Base-by-base conservation (phyloP, 2,888 invertebrate species). In the Uropetala carovei region DNA sequence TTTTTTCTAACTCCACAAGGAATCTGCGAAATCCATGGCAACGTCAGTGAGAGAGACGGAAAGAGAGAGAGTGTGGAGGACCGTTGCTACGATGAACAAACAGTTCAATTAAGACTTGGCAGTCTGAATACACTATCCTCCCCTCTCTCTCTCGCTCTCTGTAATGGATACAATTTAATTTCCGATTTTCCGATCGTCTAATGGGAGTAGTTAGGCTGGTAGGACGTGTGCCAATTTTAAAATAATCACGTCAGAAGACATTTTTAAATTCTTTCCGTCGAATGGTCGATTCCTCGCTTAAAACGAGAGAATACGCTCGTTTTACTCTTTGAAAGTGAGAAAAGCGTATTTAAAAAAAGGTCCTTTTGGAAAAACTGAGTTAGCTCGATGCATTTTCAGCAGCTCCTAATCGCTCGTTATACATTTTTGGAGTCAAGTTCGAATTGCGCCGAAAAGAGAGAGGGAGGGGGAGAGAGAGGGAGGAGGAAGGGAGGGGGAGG, bases 51-150 rank as follows among this genome's bases (percentile, higher is more conserved):
- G 11, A 14, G 75, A 27, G 75, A 27, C 22, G 75, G 60, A 18
- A 60, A 60, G 18, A 75, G 11, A 7, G 75, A 75, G 9, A 27
- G 22, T 13, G 75, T 0, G 22, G 75, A 16, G 11, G 27, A 43
- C 5, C 43, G 43, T 43, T 27, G 75, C 75, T 27, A n/a, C 22
- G 68, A 10, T 22, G 68, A 68, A 11, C 75, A 75, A 9, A 75
- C 68, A 27, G 27, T 27, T 75, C 22, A 75, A 75, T 75, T 75
- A 75, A 75, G 75, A 75, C 43, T 43, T 75, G 75, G 75, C 22
- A 10, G 22, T 0, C 75, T 22, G 75, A 75, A 75, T 0, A 27
- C 22, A 27, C 75, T n/a, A 5, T 18, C 43, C 43, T 43, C 5
- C 43, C 5, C 43, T 3, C 5, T 43, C 43, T 1, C 43, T 43